Base-by-base conservation (phyloP, 2,888 invertebrate species). In the Agriopis leucophaearia region DNA sequence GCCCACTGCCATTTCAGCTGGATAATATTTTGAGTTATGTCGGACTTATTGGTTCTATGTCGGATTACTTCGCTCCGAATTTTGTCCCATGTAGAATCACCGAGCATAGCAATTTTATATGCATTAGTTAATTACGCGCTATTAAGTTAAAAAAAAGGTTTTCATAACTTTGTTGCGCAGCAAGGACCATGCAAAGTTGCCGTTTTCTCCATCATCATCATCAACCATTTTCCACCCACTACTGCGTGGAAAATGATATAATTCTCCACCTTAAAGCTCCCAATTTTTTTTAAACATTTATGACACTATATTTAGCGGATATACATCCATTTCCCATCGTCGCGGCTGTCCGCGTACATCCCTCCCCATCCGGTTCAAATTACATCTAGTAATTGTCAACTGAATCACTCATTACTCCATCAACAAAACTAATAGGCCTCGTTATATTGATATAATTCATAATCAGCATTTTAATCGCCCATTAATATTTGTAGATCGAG, bases 401-500 rank as follows among this genome's bases (percentile, higher is more conserved):
- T 62, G 65, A 74, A 76, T 76, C 66, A 52, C 55, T 64, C 63
- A 64, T 71, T 64, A 72, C 71, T 72, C 77, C 73, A 70, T 72
- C 66, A 65, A 70, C 55, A 65, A 70, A 72, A 62, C 60, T 65
- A 73, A 74, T 71, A 51, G 59, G 63, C 48, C 64, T 73, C 72
- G 58, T 75, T 72, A 52, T 69, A 71, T 68, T 73, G 45, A 71
- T 72, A 60, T 71, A 70, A 73, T 73, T 80, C 78, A 76, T 81
- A 80, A 80, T 75, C 74, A 74, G 74, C 74, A 78, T 77, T 79
- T 76, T 76, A 82, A 79, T 82, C 76, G 68, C 54, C 64, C 67
- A 72, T 74, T 75, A 71, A 64, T 69, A 64, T 69, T 59, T 40
- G 60, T 64, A 44, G 48, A 70, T 71, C 66, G 72, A 71, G 72